Percentiles rank a stretch among this genome's conserved stretches.
phyloP scores from a whole-genome alignment of 2,888 invertebrate genomes.

The Megalurothrips usitatus region DNA sequence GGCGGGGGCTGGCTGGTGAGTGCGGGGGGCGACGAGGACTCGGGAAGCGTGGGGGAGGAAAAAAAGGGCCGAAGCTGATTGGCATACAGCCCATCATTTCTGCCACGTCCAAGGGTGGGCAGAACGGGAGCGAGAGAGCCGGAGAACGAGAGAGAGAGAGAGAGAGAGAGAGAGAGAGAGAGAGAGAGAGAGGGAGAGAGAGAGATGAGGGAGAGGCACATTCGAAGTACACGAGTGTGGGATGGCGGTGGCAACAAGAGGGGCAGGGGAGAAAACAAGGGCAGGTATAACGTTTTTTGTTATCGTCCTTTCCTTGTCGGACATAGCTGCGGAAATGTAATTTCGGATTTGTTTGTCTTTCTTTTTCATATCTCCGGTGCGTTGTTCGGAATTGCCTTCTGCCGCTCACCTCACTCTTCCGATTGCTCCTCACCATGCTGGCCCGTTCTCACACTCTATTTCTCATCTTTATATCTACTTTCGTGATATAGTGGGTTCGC shows the following conservation, averaged over 20 bases:
- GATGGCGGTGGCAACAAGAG: no score
- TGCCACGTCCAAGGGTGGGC: not conserved
- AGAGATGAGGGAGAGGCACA: not conserved
- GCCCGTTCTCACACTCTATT: no score
- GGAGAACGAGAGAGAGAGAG: not conserved
- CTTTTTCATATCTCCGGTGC: not conserved
- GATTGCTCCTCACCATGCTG: no score
- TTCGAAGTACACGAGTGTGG: not conserved
- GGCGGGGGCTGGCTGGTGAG: no score
- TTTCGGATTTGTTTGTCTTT: not conserved
- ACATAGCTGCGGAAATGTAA: not conserved
- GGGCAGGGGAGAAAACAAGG: no score
- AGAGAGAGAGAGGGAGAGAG: not conserved
- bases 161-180: not conserved
- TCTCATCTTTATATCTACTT: no score
- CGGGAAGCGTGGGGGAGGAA: not conserved
- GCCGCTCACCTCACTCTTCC: no score
- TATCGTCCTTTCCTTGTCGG: not conserved
- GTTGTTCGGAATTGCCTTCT: no score
- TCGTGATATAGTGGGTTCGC: no score
- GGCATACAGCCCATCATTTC: conserved; percentile 5
- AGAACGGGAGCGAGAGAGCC: not conserved
- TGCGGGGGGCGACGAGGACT: not conserved
- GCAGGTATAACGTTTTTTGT: not conserved
- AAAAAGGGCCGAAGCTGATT: not conserved